Percentiles rank a stretch among this genome's conserved stretches.
Evolutionary conservation across 2,113 vertebrate genomes (phyloP).

Genomic region (Typhlomys cinereus): DNA sequence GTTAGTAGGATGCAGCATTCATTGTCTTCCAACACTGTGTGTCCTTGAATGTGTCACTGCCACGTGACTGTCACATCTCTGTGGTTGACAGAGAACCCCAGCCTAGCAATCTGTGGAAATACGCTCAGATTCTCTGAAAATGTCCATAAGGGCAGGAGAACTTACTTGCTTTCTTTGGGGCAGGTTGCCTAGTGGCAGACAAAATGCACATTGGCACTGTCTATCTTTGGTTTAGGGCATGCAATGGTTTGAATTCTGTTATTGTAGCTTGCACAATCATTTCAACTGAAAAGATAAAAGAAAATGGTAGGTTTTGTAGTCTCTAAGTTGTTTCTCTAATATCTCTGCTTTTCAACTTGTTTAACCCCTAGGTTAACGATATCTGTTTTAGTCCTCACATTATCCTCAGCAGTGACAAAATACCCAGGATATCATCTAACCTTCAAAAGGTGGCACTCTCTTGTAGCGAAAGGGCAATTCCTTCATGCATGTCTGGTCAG

Average conservation of each 20-base stretch:
- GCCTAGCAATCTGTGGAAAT: not conserved
- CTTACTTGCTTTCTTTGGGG: not conserved
- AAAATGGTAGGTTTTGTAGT: not conserved
- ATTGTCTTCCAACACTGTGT: not conserved
- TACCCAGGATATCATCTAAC: not conserved
- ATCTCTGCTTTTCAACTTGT: not conserved
- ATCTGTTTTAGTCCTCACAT: not conserved
- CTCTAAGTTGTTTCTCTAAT: not conserved
- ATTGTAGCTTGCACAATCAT: conserved; percentile 8
- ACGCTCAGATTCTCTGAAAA: not conserved
- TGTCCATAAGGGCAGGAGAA: not conserved
- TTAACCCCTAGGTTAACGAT: not conserved
- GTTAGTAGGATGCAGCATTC: too few relatives aligned
- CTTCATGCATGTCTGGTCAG: not conserved
- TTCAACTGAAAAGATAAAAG: conserved; percentile 19
- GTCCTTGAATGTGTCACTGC: not conserved
- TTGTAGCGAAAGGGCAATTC: not conserved
- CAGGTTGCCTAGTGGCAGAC: not conserved
- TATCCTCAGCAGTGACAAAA: not conserved
- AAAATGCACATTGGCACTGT: not conserved
- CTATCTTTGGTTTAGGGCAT: not conserved
- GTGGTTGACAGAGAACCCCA: not conserved
- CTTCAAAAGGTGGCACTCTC: not conserved
- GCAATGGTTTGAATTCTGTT: not conserved
- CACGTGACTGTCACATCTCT: not conserved